Conservation (phyloP, 2,888 invertebrate genomes). For the Quadroppia sp. region DNA sequence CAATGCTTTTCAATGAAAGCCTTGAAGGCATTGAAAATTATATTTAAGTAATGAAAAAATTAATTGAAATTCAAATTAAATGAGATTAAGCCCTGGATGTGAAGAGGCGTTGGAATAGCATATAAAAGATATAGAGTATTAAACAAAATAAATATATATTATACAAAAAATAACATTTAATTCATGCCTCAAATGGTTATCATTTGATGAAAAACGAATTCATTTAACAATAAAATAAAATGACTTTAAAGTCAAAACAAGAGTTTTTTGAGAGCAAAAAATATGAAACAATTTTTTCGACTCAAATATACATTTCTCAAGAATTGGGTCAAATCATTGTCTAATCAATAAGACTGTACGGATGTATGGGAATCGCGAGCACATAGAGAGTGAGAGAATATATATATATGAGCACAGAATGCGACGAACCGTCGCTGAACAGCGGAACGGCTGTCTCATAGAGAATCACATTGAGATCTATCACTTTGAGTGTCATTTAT, state of each 20-base stretch:
- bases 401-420: conserved; percentile 1
- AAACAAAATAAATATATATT: background rate
- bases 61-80: conserved; percentile 26
- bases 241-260: background rate
- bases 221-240: background rate
- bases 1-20: background rate
- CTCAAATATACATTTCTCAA: background rate
- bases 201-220: background rate
- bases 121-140: background rate
- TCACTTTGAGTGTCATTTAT: background rate
- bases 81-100: conserved; percentile 5
- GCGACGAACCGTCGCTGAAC: background rate
- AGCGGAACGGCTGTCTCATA: background rate
- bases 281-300: background rate
- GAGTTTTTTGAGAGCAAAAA: background rate
- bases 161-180: too few relatives aligned
- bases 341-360: conserved; percentile 12
- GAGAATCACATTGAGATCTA: background rate
- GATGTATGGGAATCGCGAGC: background rate
- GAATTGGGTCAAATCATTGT: conserved; percentile 31
- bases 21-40: conserved; percentile 13
- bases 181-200: background rate
- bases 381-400: too few relatives aligned
- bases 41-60: conserved; percentile 3
- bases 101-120: conserved; percentile 8